A percentile compares a stretch with the other conserved stretches of the same genome.
Conservation (phyloP, 2,113 vertebrate species). For the Acrocephalus kingi region DNA sequence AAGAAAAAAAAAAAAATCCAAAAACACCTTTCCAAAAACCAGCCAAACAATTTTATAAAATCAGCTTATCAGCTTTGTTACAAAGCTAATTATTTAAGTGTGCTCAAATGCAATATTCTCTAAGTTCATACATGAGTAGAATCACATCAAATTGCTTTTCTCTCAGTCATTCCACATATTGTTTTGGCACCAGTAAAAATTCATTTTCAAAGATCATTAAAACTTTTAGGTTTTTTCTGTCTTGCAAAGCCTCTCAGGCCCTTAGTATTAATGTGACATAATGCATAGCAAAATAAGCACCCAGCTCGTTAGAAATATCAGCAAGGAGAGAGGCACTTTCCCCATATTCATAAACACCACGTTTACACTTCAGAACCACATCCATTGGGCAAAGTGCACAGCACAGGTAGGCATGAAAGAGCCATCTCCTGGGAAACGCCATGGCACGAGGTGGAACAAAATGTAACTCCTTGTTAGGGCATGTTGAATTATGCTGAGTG, state of each 20-base stretch:
- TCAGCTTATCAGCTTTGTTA: not conserved
- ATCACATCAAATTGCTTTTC: not conserved
- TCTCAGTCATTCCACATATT: not conserved
- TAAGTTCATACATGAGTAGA: not conserved
- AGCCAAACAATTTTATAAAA: not conserved
- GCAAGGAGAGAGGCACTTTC: not conserved
- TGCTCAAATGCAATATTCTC: not conserved
- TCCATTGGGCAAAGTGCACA: not conserved
- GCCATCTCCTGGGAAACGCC: not conserved
- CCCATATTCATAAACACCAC: not conserved
- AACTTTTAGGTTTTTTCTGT: not conserved
- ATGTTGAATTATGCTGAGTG: not conserved
- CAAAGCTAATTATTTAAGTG: not conserved
- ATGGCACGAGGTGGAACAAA: not conserved
- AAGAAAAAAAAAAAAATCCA: not conserved
- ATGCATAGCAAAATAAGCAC: not conserved
- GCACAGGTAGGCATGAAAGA: not conserved
- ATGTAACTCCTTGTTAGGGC: accelerated
- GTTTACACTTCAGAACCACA: not conserved
- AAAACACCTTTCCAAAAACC: not conserved
- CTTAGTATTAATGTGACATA: not conserved
- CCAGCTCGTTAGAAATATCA: not conserved
- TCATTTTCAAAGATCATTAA: not conserved
- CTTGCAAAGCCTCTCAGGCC: not conserved
- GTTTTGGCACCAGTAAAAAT: not conserved